A percentile compares a stretch with the other conserved stretches of the same genome.
Evolutionary conservation across 2,888 invertebrate species (phyloP).

Genomic region (Noctua janthe): DNA sequence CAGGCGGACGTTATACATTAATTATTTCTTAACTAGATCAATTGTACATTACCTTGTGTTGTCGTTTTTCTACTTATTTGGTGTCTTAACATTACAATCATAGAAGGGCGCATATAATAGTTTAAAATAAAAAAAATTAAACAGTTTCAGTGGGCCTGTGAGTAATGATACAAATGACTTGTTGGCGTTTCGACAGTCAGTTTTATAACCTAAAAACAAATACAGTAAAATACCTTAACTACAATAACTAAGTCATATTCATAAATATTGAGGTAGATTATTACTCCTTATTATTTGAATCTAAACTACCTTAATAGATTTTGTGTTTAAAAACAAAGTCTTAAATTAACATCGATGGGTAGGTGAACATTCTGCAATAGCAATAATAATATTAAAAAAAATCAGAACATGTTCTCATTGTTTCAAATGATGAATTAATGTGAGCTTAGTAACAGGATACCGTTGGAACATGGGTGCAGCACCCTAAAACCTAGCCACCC

Average conservation of each 20-base stretch:
- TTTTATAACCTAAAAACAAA: constrained; percentile 59
- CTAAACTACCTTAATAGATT: constrained; percentile 50
- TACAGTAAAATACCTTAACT: constrained; percentile 60
- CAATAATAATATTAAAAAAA: neutral
- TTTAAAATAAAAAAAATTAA: constrained; percentile 2
- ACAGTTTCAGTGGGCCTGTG: constrained; percentile 59
- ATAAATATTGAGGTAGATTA: constrained; percentile 66
- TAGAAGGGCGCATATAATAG: constrained; percentile 1
- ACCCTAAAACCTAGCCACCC: neutral
- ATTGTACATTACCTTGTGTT: constrained; percentile 37
- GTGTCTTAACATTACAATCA: constrained; percentile 19
- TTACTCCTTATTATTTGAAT: constrained; percentile 50
- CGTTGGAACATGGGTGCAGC: constrained; percentile 6
- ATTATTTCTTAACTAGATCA: constrained; percentile 48
- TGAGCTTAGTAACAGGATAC: constrained; percentile 20
- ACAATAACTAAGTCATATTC: constrained; percentile 62
- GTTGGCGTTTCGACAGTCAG: constrained; percentile 48
- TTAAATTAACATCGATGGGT: constrained; percentile 57
- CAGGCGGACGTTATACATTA: constrained; percentile 61
- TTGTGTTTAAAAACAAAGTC: constrained; percentile 49
- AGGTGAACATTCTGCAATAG: constrained; percentile 45
- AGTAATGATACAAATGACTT: constrained; percentile 23
- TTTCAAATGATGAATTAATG: constrained; percentile 22
- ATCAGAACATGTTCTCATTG: constrained; percentile 4
- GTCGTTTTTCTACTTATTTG: constrained; percentile 13